Conservation (phyloP, 2,113 vertebrate genomes). For the Eclectus roratus region DNA sequence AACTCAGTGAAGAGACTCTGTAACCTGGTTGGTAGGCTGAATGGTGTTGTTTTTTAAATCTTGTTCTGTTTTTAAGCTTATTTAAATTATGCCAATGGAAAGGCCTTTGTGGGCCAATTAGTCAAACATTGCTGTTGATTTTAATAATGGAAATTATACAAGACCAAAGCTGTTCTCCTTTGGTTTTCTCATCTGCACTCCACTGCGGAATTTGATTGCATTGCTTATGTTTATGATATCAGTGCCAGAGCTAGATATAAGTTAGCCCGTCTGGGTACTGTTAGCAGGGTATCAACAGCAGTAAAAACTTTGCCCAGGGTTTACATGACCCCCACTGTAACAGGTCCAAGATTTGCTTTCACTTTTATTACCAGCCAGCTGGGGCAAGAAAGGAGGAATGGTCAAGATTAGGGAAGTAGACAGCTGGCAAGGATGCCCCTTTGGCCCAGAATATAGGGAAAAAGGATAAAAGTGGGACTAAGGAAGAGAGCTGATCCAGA, state of each 20-base stretch:
- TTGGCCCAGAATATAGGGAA: not conserved
- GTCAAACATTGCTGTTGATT: constrained; percentile 55
- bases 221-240: constrained; percentile 6
- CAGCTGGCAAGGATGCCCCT: not conserved
- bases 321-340: not conserved
- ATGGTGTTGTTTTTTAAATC: not conserved
- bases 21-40: not conserved
- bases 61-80: constrained; percentile 44
- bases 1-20: not conserved
- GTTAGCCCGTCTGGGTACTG: not conserved
- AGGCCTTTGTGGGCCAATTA: constrained; percentile 59
- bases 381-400: not conserved
- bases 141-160: constrained; percentile 62
- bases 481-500: not conserved
- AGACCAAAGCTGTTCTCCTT: constrained; percentile 26
- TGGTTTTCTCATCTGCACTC: constrained; percentile 45
- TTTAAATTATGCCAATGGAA: constrained; percentile 36
- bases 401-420: not conserved
- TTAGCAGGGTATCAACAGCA: not conserved
- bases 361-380: not conserved
- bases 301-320: not conserved
- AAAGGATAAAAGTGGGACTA: not conserved
- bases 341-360: not conserved
- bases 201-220: constrained; percentile 14
- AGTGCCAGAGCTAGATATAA: not conserved